A percentile compares a stretch with the other conserved stretches of the same genome.
These are phyloP conservation scores for Eudorcas thomsonii DNA, from an alignment of 2,113 vertebrate genomes.

Conservation along the genomic window DNA sequence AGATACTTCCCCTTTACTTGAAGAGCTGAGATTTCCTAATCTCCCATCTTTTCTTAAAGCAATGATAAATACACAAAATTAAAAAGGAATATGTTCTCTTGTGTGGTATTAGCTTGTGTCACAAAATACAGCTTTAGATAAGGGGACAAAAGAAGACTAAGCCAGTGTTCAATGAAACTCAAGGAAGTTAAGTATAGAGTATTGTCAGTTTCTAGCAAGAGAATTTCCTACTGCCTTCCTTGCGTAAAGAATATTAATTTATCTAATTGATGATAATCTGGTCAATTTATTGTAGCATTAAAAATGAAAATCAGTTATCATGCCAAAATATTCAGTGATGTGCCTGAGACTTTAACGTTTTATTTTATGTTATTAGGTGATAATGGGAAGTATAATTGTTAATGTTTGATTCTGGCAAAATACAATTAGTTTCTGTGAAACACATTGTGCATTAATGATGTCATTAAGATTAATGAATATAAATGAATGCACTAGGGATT, in stretches of 20 bases:
- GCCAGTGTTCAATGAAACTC: conserved; percentile 35
- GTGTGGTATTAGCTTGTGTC: conserved; percentile 36
- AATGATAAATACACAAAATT: conserved; percentile 58
- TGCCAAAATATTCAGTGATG: conserved; percentile 47
- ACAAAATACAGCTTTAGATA: conserved; percentile 62
- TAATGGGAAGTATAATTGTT: conserved; percentile 60
- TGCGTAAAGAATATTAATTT: conserved; percentile 56
- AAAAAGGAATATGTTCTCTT: conserved; percentile 39
- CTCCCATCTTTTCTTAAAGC: conserved; percentile 16
- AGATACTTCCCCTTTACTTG: conserved; percentile 29
- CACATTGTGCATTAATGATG: conserved; percentile 67
- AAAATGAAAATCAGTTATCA: conserved; percentile 51
- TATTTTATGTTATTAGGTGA: conserved; percentile 69
- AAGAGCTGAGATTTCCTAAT: conserved; percentile 45
- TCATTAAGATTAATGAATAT: conserved; percentile 79
- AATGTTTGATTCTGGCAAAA: conserved; percentile 71
- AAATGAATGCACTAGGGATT: conserved; percentile 64
- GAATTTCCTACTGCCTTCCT: not conserved
- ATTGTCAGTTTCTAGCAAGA: not conserved
- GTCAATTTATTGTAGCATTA: conserved; percentile 61
- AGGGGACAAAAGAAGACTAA: conserved; percentile 40
- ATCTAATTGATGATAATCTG: conserved; percentile 66
- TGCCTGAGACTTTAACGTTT: conserved; percentile 58
- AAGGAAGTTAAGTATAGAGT: not conserved
- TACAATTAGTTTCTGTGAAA: conserved; percentile 72